Evolutionary conservation across 2,888 invertebrate genomes (phyloP).

Genomic region (Sarcophaga rosellei): DNA sequence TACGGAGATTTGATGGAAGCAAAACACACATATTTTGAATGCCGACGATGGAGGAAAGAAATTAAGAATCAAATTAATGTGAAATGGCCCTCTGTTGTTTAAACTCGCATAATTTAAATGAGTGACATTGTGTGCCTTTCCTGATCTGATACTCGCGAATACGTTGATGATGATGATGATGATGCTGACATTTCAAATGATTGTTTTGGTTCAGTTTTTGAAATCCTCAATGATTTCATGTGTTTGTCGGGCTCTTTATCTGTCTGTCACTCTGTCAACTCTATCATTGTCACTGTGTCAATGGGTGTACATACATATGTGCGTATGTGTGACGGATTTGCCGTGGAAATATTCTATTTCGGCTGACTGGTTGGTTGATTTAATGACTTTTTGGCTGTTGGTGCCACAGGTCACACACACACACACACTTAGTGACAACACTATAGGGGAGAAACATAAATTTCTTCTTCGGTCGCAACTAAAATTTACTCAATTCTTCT

Average conservation of each 20-base stretch:
- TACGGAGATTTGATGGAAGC: neutral
- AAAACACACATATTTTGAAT: neutral
- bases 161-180: neutral
- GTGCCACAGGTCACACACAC: neutral
- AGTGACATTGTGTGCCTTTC: neutral
- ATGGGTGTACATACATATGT: neutral
- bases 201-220: constrained; percentile 8
- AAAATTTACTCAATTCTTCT: neutral
- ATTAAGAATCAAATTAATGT: neutral
- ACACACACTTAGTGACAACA: neutral
- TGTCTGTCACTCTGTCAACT: neutral
- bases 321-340: neutral
- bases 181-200: constrained; percentile 28
- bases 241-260: neutral
- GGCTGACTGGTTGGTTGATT: constrained; percentile 31
- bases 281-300: neutral
- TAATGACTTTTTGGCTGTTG: constrained; percentile 8
- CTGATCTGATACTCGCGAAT: neutral
- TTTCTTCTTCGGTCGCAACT: neutral
- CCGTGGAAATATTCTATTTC: constrained; percentile 11
- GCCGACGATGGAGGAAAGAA: too few species aligned
- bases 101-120: neutral
- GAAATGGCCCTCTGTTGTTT: neutral
- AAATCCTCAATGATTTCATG: constrained; percentile 15
- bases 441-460: constrained; percentile 5